These are phyloP conservation scores for Selene dorsalis DNA, from an alignment of 2,797 vertebrate species.

Conservation along the genomic window DNA sequence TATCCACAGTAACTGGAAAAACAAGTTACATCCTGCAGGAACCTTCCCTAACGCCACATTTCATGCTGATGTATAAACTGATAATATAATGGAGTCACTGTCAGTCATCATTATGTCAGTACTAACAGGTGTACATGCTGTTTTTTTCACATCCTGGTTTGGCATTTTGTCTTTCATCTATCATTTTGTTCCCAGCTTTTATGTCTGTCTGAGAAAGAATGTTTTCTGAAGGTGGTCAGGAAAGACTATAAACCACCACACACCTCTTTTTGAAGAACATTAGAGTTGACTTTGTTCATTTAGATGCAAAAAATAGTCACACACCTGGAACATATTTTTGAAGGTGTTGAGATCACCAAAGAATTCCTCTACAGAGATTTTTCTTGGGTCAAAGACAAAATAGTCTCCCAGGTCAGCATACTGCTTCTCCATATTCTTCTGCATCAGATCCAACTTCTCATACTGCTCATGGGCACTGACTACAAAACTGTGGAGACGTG, in stretches of 20 bases:
- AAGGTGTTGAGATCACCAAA: conserved; percentile 90
- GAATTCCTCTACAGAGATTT: conserved; percentile 87
- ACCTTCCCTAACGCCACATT: conserved; percentile 11
- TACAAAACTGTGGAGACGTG: conserved; percentile 84
- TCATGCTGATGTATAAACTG: conserved; percentile 55
- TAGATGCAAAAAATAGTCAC: conserved; percentile 31
- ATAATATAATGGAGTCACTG: conserved; percentile 38
- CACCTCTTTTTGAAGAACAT: not conserved
- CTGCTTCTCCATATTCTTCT: conserved; percentile 90
- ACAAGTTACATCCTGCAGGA: conserved; percentile 41
- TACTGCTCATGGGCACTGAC: conserved; percentile 83
- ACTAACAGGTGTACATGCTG: conserved; percentile 37
- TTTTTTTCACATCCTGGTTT: conserved; percentile 23
- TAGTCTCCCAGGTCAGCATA: conserved; percentile 84
- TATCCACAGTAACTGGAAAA: conserved; percentile 48
- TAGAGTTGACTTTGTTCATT: conserved; percentile 2
- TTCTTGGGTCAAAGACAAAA: conserved; percentile 88
- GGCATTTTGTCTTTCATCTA: conserved; percentile 25
- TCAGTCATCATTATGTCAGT: conserved; percentile 58
- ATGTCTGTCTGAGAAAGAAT: not conserved
- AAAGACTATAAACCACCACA: conserved; percentile 18
- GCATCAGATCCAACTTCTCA: conserved; percentile 88
- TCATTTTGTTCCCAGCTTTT: not conserved
- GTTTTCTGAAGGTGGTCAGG: not conserved
- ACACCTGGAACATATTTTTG: conserved; percentile 90